Conservation (phyloP, 2,113 vertebrate species). For the Cephalophus harveyi region DNA sequence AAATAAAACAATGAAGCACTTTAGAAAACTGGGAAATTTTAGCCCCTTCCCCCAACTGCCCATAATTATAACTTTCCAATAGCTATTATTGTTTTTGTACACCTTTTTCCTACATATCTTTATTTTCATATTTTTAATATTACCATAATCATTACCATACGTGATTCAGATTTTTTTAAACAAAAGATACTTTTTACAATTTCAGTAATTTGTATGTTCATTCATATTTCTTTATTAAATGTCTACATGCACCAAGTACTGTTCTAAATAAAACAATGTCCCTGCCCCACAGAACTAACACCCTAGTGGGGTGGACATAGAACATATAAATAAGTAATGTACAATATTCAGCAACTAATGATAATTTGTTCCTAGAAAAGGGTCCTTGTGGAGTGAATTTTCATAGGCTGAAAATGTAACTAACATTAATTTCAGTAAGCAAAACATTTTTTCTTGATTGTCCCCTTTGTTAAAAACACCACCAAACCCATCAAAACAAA, state of each 20-base stretch:
- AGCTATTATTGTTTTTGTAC: neutral
- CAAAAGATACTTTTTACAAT: neutral
- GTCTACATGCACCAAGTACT: neutral
- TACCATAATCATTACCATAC: neutral
- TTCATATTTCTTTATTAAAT: neutral
- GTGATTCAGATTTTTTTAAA: neutral
- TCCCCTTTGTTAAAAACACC: neutral
- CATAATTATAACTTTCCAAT: neutral
- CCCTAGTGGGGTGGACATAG: neutral
- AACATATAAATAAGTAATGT: neutral
- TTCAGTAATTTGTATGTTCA: neutral
- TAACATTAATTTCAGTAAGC: neutral
- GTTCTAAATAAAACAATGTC: neutral
- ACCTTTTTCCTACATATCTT: neutral
- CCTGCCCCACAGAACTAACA: neutral
- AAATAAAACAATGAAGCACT: neutral
- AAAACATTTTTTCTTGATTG: neutral
- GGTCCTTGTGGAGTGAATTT: neutral
- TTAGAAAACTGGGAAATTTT: slow-evolving; percentile 7
- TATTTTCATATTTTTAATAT: neutral
- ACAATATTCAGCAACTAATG: neutral
- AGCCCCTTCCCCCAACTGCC: neutral
- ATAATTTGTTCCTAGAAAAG: neutral
- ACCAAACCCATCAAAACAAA: neutral
- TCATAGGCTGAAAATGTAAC: neutral